Evolutionary conservation across 2,888 invertebrate species (phyloP).

Genomic region (Antheraea yamamai): DNA sequence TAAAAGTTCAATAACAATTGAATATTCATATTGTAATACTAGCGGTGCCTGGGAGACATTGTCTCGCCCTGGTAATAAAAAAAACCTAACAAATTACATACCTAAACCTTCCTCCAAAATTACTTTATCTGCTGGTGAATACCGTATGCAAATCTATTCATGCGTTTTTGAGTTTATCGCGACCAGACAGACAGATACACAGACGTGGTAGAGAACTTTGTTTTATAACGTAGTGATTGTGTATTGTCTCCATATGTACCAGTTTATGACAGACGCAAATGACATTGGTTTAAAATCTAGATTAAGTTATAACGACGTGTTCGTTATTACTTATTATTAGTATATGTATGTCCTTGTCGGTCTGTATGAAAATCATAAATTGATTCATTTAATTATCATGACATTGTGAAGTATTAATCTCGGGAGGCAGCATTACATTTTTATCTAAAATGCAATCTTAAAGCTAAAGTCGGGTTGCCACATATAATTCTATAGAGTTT

Average conservation of each 20-base stretch:
- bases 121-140: too few species aligned
- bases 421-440: background rate
- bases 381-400: background rate
- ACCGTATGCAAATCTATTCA: too few species aligned
- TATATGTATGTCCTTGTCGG: background rate
- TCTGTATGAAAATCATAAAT: background rate
- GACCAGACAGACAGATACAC: too few species aligned
- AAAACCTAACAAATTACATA: too few species aligned
- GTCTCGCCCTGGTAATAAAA: too few species aligned
- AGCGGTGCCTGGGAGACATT: too few species aligned
- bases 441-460: conserved; percentile 2
- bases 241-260: background rate
- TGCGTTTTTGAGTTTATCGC: too few species aligned
- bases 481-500: too few species aligned
- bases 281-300: conserved; percentile 11
- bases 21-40: too few species aligned
- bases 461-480: background rate
- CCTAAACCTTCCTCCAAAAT: too few species aligned
- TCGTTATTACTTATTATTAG: background rate
- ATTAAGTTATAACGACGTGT: background rate
- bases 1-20: background rate
- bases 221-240: background rate
- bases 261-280: background rate
- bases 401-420: background rate
- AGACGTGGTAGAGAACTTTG: too few species aligned